phyloP scores from a whole-genome alignment of 2,797 vertebrate species.

The Periophthalmus magnuspinnatus region DNA sequence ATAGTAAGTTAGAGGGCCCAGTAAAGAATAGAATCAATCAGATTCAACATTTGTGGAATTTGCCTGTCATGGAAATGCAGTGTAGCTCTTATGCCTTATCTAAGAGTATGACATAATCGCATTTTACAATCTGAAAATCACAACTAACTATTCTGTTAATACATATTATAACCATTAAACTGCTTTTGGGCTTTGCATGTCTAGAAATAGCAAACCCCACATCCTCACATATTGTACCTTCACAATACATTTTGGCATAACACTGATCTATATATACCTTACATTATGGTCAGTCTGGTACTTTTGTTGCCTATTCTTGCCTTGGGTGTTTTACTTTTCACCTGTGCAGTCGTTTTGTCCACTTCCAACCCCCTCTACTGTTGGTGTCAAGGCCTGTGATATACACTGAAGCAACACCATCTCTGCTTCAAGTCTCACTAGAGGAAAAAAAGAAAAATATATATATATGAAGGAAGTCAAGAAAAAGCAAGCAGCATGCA shows the following conservation, averaged over 20 bases:
- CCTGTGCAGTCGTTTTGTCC: conserved; percentile 15
- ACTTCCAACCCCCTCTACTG: conserved; percentile 10
- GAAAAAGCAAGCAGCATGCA: conserved; percentile 70
- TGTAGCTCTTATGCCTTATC: too few relatives aligned
- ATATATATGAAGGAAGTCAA: conserved; percentile 49
- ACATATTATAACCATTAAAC: too few relatives aligned
- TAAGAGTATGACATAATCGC: too few relatives aligned
- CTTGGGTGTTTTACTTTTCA: conserved; percentile 20
- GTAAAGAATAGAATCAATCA: too few relatives aligned
- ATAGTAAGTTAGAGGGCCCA: too few relatives aligned
- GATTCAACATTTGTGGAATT: too few relatives aligned
- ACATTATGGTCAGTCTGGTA: not conserved
- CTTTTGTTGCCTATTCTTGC: conserved; percentile 8
- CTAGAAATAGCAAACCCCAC: too few relatives aligned
- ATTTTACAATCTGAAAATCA: too few relatives aligned
- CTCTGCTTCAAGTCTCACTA: conserved; percentile 63
- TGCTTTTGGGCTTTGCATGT: too few relatives aligned
- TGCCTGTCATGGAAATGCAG: too few relatives aligned
- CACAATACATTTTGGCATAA: not conserved
- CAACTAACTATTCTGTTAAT: too few relatives aligned
- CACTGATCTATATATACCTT: not conserved
- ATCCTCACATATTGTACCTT: not conserved
- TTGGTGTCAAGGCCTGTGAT: conserved; percentile 46
- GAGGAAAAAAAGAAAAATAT: conserved; percentile 45
- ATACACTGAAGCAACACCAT: conserved; percentile 58